phyloP scores from a whole-genome alignment of 2,888 invertebrate species.

The Sericinus montela region DNA sequence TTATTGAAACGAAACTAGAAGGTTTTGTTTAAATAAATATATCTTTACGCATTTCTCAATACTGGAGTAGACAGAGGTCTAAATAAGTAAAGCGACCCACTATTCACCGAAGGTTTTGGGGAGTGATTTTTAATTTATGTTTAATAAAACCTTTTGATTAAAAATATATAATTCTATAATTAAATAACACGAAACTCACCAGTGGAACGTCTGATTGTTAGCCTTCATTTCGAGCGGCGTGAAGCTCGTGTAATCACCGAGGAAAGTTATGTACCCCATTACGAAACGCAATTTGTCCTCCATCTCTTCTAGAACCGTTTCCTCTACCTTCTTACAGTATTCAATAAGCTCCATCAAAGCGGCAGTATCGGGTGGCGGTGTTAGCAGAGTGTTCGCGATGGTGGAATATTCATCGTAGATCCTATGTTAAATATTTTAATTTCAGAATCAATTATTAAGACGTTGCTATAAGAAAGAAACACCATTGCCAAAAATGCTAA shows the following conservation, averaged over 20 bases:
- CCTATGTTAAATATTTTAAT: conserved; percentile 51
- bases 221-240: conserved; percentile 92
- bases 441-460: no score
- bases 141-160: no score
- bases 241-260: conserved; percentile 89
- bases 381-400: conserved; percentile 88
- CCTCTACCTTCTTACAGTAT: conserved; percentile 87
- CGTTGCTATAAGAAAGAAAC: no score
- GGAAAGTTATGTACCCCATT: conserved; percentile 87
- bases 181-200: conserved; percentile 61
- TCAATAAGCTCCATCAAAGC: conserved; percentile 90
- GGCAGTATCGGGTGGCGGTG: conserved; percentile 89
- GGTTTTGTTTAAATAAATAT: no score
- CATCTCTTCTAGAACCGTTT: conserved; percentile 83
- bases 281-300: conserved; percentile 85
- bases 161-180: no score
- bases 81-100: no score
- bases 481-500: no score
- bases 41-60: no score
- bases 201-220: conserved; percentile 92
- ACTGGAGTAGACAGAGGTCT: no score
- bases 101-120: no score
- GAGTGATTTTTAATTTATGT: no score
- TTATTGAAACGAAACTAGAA: no score
- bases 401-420: conserved; percentile 90